Conservation (phyloP, 2,888 invertebrate species). For the Tetramorium bicarinatum region DNA sequence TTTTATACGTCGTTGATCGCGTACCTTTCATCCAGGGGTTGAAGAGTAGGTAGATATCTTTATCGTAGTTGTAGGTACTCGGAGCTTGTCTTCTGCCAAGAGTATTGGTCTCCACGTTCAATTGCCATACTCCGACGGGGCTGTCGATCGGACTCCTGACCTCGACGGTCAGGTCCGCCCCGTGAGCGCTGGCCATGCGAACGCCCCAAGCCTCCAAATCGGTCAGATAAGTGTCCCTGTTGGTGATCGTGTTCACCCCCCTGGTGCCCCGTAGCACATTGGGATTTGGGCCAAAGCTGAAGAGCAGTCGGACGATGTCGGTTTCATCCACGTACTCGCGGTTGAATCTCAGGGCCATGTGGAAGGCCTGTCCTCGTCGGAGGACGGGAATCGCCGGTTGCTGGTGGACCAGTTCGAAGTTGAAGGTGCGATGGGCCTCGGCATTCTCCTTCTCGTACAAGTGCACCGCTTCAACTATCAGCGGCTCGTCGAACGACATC, state of each 20-base stretch:
- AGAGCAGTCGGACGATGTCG: constrained; percentile 90
- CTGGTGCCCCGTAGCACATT: constrained; percentile 88
- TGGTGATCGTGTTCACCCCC: constrained; percentile 85
- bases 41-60: constrained; percentile 92
- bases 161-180: constrained; percentile 85
- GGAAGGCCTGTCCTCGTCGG: constrained; percentile 92
- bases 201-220: constrained; percentile 86
- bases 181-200: constrained; percentile 81
- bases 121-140: constrained; percentile 91
- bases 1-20: neutral
- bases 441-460: constrained; percentile 91
- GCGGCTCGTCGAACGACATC: constrained; percentile 85
- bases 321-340: constrained; percentile 88
- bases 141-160: constrained; percentile 89
- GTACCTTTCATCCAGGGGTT: constrained; percentile 94
- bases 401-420: constrained; percentile 90
- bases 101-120: constrained; percentile 89
- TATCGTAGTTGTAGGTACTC: constrained; percentile 88
- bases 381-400: constrained; percentile 90
- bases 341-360: constrained; percentile 90
- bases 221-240: constrained; percentile 76
- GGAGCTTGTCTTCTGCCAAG: constrained; percentile 85
- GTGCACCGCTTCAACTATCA: constrained; percentile 88
- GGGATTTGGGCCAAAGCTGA: constrained; percentile 89
- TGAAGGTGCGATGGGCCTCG: constrained; percentile 90